Evolutionary conservation across 2,797 vertebrate species (phyloP).

Genomic region (Rhinogobio ventralis): DNA sequence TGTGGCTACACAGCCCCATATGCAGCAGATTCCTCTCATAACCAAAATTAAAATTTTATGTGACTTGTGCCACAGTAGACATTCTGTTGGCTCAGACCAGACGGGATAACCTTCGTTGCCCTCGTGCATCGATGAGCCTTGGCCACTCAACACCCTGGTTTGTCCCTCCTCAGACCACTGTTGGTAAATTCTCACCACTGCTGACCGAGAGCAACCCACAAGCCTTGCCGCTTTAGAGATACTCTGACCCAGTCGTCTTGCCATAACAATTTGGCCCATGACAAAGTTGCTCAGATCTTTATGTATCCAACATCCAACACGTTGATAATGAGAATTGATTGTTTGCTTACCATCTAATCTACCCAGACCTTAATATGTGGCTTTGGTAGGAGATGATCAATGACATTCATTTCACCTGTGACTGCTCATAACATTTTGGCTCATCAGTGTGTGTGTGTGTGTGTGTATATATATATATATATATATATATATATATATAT

Average conservation of each 20-base stretch:
- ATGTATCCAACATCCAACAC: no score
- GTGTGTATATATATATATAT: no score
- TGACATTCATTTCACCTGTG: no score
- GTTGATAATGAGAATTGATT: neutral
- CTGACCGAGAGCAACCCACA: neutral
- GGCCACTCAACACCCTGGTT: neutral
- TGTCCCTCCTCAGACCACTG: neutral
- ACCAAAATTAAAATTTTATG: neutral
- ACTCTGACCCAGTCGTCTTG: neutral
- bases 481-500: no score
- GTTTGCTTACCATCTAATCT: neutral
- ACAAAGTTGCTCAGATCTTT: neutral
- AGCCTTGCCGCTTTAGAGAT: neutral
- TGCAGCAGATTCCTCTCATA: neutral
- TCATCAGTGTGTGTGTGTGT: no score
- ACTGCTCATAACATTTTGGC: no score
- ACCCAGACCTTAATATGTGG: neutral
- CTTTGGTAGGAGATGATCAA: neutral
- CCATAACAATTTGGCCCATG: neutral
- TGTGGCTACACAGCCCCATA: neutral
- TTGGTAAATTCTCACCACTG: neutral
- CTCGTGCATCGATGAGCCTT: neutral
- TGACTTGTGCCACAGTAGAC: neutral
- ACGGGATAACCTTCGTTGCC: neutral
- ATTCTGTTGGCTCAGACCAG: neutral